Base-by-base conservation (phyloP, 1,140 invertebrate species). In the Nasonia longicornis region DNA sequence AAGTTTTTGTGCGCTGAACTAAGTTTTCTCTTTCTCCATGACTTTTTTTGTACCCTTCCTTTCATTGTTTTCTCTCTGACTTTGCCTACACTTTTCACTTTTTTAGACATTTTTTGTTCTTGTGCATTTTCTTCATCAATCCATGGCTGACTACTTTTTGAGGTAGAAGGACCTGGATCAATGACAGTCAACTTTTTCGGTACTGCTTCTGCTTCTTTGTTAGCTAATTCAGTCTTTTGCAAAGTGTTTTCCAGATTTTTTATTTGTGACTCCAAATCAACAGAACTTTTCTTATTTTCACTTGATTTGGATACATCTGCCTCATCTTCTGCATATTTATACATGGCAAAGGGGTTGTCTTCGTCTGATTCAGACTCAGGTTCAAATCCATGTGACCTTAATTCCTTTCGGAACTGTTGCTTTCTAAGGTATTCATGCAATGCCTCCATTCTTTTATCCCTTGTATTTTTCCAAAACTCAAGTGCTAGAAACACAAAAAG, bases 331-430 rank as follows among this genome's bases (percentile, higher is more conserved):
- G 26, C 10, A 72, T 82, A 80, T 77, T 87, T 85, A 38, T 88
- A 86, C 11, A 85, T 82, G 8, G 84, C 84, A 81, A 87, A 86
- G 0, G 84, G 86, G 82, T 84, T 87, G 38, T 89, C 87, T 63
- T 89, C 87, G 72, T 88, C 87, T 22, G 86, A 87, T 16, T 89
- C 87, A 0, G 87, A 89, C 71, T 87, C 84, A 20, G 82, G 80
- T 26, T 79, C 82, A 80, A 88, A 88, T n/a, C 87, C 88, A 76
- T 85, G 75, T 6, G 81, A 73, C 77, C 84, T 86, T 74, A 88
- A 86, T 77, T 89, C 84, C 76, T 88, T 84, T 35, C 86, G 81
- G 52, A 87, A 82, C 42, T 85, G 77, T 63, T 89, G 89, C 81
- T 89, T 89, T 58, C 86, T 87, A n/a, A 90, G 77, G 70, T 87